phyloP scores from a whole-genome alignment of 2,888 invertebrate genomes.

The Allolobophora icterica region DNA sequence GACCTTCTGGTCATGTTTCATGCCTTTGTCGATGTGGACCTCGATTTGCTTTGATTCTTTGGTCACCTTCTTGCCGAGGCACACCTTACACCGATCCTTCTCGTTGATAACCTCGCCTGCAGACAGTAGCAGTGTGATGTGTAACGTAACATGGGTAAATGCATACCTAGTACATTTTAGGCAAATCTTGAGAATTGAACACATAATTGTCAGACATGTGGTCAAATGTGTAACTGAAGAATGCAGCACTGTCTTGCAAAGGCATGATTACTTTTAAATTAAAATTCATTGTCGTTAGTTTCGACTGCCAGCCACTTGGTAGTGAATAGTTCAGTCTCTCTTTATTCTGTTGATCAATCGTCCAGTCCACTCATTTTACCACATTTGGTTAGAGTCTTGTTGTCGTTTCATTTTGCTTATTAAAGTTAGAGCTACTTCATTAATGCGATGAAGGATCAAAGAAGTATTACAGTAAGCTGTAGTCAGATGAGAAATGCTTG shows the following conservation, averaged over 20 bases:
- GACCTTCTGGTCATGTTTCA: constrained; percentile 85
- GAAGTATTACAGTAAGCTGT: neutral
- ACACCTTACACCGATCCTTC: constrained; percentile 81
- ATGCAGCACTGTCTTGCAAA: neutral
- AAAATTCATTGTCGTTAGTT: neutral
- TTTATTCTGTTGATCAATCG: neutral
- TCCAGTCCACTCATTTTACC: neutral
- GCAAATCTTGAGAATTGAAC: neutral
- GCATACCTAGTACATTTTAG: neutral
- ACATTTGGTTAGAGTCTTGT: neutral
- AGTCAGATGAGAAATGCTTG: neutral
- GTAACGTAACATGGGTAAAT: neutral
- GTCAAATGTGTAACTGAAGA: neutral
- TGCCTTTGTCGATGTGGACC: constrained; percentile 87
- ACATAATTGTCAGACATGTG: neutral
- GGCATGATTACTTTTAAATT: neutral
- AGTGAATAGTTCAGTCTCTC: neutral
- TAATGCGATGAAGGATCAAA: neutral
- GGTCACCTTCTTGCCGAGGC: constrained; percentile 83
- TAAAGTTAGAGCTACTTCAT: neutral
- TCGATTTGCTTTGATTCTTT: constrained; percentile 84
- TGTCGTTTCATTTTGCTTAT: neutral
- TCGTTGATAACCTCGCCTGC: constrained; percentile 69
- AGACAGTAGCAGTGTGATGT: constrained; percentile 37
- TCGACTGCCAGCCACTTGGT: neutral